These are phyloP conservation scores for Aporophyla nigra DNA, from an alignment of 2,888 invertebrate species.

Conservation along the genomic window DNA sequence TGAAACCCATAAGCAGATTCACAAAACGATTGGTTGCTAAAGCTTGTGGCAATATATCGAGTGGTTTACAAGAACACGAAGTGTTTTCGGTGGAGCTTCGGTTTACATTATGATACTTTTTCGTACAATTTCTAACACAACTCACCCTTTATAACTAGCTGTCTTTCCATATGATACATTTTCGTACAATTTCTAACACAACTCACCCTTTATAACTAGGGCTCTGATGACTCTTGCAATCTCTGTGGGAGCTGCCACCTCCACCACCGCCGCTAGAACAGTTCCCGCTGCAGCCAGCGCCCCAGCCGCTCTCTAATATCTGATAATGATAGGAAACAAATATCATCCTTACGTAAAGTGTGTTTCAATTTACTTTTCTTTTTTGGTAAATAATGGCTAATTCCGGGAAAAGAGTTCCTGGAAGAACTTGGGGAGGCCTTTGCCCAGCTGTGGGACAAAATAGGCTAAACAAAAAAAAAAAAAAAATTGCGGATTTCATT, in stretches of 20 bases:
- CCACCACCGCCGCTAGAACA: constrained; percentile 86
- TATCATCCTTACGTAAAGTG: not conserved
- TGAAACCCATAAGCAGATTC: not conserved
- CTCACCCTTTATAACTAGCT: constrained; percentile 85
- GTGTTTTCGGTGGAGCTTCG: no score
- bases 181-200: not conserved
- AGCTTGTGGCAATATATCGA: no score
- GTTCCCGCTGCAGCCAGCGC: constrained; percentile 88
- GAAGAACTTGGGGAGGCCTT: no score
- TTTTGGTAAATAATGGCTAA: not conserved
- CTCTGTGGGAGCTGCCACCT: constrained; percentile 85
- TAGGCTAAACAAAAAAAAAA: no score
- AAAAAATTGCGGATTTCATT: no score
- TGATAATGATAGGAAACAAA: constrained; percentile 51
- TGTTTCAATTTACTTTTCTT: not conserved
- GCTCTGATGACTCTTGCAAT: constrained; percentile 89
- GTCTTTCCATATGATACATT: not conserved
- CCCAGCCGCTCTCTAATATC: constrained; percentile 88
- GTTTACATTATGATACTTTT: not conserved
- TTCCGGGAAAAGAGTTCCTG: no score
- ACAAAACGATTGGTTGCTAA: no score
- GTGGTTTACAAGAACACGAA: no score
- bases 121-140: not conserved
- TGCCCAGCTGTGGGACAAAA: no score
- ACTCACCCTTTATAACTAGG: constrained; percentile 87